Evolutionary conservation across 2,113 vertebrate species (phyloP).

Genomic region (Macrotis lagotis): DNA sequence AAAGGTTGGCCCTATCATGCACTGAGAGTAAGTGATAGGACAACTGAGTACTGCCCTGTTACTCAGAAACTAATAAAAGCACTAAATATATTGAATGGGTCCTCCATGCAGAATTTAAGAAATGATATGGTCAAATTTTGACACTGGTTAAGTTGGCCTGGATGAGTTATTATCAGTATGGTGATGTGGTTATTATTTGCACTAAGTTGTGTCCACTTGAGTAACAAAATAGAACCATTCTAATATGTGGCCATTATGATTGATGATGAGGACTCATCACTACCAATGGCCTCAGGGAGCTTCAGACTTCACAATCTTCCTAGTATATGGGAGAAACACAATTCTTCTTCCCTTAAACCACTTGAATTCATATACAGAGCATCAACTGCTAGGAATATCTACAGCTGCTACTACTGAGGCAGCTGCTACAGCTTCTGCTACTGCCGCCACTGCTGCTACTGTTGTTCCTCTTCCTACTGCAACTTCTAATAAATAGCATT

Average conservation of each 20-base stretch:
- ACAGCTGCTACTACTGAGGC: no score
- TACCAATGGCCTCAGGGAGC: neutral
- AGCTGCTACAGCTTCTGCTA: no score
- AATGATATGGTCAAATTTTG: neutral
- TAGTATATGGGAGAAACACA: neutral
- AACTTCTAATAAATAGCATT: neutral
- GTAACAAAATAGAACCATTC: neutral
- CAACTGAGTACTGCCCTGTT: neutral
- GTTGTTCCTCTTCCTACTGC: no score
- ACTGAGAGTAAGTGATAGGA: neutral
- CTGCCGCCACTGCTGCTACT: no score
- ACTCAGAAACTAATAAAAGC: neutral
- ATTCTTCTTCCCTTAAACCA: neutral
- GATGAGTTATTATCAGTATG: neutral
- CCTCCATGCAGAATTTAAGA: neutral
- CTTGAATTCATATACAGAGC: neutral
- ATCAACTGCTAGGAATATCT: neutral
- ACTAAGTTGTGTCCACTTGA: neutral
- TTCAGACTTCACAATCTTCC: neutral
- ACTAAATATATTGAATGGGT: neutral
- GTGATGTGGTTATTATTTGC: neutral
- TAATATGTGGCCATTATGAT: neutral
- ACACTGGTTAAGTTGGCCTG: neutral
- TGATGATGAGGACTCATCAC: neutral
- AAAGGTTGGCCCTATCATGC: neutral